Conservation (phyloP, 2,113 vertebrate genomes). For the Sisor rabdophorus region DNA sequence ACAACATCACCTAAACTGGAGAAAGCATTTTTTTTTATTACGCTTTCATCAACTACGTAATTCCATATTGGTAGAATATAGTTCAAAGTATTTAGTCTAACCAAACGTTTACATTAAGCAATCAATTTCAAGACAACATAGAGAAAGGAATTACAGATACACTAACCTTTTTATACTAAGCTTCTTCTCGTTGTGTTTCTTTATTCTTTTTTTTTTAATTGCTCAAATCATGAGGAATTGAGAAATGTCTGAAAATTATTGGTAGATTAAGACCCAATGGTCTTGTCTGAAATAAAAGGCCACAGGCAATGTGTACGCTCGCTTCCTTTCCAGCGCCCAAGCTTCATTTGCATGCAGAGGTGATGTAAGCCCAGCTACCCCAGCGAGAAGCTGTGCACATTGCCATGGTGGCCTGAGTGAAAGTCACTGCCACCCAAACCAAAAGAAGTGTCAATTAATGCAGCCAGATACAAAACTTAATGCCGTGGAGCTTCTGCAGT, state of each 20-base stretch:
- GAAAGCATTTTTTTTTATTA: not conserved
- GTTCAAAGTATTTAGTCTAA: no score
- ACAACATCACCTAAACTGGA: not conserved
- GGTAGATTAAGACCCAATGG: slow-evolving; percentile 57
- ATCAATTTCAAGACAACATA: not conserved
- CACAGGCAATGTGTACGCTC: slow-evolving; percentile 74
- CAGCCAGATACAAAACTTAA: slow-evolving; percentile 3
- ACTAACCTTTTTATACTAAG: slow-evolving; percentile 70
- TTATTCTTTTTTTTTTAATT: slow-evolving; percentile 57
- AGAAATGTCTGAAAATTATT: slow-evolving; percentile 48
- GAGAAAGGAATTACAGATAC: slow-evolving; percentile 46
- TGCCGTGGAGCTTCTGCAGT: not conserved
- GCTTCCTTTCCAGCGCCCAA: slow-evolving; percentile 67
- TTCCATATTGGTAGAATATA: not conserved
- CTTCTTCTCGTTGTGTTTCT: slow-evolving; percentile 57
- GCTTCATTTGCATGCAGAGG: slow-evolving; percentile 59
- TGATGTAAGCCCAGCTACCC: slow-evolving; percentile 62
- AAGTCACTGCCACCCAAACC: slow-evolving; percentile 44
- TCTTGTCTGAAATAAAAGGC: slow-evolving; percentile 62
- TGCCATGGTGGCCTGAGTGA: slow-evolving; percentile 56
- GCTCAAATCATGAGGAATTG: slow-evolving; percentile 55
- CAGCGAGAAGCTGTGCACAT: slow-evolving; percentile 72
- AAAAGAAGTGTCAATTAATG: slow-evolving; percentile 31
- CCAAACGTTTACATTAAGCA: not conserved
- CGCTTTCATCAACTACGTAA: not conserved